Percentiles rank a stretch among this genome's conserved stretches.
phyloP scores from a whole-genome alignment of 2,888 invertebrate genomes.

The Lepidochrysops patricia region DNA sequence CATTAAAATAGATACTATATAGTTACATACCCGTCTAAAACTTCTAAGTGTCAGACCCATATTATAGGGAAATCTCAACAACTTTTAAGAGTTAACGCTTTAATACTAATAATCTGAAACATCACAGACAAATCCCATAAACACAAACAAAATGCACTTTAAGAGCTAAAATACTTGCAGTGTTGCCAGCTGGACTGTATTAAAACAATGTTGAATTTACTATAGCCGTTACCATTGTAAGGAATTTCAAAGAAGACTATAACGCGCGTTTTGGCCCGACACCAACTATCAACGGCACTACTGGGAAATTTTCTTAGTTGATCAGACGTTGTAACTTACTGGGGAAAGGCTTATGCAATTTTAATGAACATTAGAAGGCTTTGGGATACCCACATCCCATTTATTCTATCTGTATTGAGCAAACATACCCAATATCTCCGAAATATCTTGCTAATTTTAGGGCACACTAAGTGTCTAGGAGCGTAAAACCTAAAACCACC shows the following conservation, averaged over 20 bases:
- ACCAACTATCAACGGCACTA: constrained; percentile 26
- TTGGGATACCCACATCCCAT: background rate
- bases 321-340: background rate
- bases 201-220: constrained; percentile 12
- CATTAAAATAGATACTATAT: no score
- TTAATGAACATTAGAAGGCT: background rate
- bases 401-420: background rate
- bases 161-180: constrained; percentile 4
- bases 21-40: no score
- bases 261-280: constrained; percentile 23
- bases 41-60: no score
- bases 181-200: constrained; percentile 5
- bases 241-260: constrained; percentile 11
- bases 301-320: constrained; percentile 18
- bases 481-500: no score
- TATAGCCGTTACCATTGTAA: constrained; percentile 8
- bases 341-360: background rate
- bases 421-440: background rate
- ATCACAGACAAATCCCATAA: background rate
- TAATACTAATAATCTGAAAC: background rate
- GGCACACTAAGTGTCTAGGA: no score
- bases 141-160: background rate
- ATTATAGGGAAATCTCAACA: no score
- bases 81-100: no score
- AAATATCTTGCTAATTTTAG: background rate